Evolutionary conservation across 2,888 invertebrate genomes (phyloP).

Genomic region (Folsomia manolachei): DNA sequence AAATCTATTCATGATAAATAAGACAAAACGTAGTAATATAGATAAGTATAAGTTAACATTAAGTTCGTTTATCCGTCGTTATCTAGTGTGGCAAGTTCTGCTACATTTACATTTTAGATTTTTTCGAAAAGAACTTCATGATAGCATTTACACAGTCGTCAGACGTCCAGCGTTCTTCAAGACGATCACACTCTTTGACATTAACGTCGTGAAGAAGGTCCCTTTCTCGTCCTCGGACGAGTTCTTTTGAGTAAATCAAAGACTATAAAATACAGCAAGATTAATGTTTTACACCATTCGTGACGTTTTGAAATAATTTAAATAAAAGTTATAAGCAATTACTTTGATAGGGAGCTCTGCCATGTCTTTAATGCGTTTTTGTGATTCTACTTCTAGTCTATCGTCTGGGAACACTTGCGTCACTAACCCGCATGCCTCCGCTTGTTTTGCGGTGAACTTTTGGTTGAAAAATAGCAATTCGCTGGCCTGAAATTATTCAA

Average conservation of each 20-base stretch:
- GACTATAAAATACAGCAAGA: constrained; percentile 61
- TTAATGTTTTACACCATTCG: too few species aligned
- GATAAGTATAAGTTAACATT: too few species aligned
- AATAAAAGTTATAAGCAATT: constrained; percentile 16
- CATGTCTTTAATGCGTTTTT: constrained; percentile 54
- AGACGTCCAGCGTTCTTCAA: constrained; percentile 65
- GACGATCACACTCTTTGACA: constrained; percentile 65
- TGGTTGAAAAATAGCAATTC: constrained; percentile 66
- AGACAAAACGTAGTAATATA: too few species aligned
- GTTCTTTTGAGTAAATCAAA: constrained; percentile 67
- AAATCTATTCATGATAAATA: too few species aligned
- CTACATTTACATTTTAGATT: constrained; percentile 44
- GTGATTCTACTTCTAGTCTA: constrained; percentile 62
- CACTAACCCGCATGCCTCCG: constrained; percentile 72
- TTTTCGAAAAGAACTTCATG: constrained; percentile 57
- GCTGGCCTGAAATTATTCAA: constrained; percentile 55
- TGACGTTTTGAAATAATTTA: not conserved
- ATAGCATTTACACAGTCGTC: constrained; percentile 66
- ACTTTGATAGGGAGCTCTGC: constrained; percentile 54
- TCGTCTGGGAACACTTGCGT: constrained; percentile 70
- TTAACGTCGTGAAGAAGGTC: constrained; percentile 66
- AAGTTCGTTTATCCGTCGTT: too few species aligned
- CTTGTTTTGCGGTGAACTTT: constrained; percentile 76
- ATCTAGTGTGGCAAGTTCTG: too few species aligned
- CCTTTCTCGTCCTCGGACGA: constrained; percentile 64